phyloP scores from a whole-genome alignment of 2,888 invertebrate genomes.

The Melinaea marsaeus region DNA sequence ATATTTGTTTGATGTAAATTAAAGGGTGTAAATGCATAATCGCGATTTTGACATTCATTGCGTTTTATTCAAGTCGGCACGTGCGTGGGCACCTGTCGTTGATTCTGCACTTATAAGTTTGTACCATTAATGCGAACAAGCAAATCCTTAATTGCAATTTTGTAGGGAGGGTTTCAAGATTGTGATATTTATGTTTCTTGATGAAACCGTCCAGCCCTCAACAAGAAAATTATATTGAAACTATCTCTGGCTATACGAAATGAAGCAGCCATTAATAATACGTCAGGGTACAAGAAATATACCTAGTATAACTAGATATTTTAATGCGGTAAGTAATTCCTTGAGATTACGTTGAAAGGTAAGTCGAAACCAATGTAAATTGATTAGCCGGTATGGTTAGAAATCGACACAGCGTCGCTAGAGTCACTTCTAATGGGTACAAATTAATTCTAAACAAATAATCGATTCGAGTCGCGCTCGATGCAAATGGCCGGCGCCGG shows the following conservation, averaged over 20 bases:
- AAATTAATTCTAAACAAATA: conserved; percentile 46
- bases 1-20: conserved; percentile 14
- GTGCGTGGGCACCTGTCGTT: conserved; percentile 74
- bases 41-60: conserved; percentile 72
- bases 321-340: neutral
- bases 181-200: no score
- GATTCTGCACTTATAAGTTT: conserved; percentile 59
- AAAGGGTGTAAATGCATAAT: conserved; percentile 40
- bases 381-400: conserved; percentile 1
- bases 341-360: conserved; percentile 2
- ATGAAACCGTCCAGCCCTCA: no score
- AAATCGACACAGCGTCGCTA: conserved; percentile 5
- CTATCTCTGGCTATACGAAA: no score
- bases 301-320: neutral
- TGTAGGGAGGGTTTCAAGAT: conserved; percentile 7
- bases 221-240: no score
- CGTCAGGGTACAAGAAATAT: neutral
- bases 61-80: conserved; percentile 71
- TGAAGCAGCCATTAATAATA: no score
- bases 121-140: conserved; percentile 42
- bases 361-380: neutral
- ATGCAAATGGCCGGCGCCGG: conserved; percentile 77
- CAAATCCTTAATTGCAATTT: conserved; percentile 29
- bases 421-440: conserved; percentile 37
- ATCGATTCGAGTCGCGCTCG: conserved; percentile 67